These are phyloP conservation scores for Yponomeuta plumbellus DNA, from an alignment of 2,888 invertebrate genomes.

Conservation along the genomic window DNA sequence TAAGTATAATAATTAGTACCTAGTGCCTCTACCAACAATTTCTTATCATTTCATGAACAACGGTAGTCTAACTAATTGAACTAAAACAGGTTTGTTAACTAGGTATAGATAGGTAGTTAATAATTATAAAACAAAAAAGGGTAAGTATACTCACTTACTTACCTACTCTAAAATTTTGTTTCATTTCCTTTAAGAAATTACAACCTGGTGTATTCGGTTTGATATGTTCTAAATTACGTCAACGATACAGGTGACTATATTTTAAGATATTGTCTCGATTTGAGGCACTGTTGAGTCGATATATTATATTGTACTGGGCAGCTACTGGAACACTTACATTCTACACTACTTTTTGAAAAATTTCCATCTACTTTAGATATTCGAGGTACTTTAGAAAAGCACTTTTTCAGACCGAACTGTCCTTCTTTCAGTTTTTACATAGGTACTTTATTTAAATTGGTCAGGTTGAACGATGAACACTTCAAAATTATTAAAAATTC, in stretches of 20 bases:
- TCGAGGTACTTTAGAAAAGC: slow-evolving; percentile 36
- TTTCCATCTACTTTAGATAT: slow-evolving; percentile 27
- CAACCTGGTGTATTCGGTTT: neutral
- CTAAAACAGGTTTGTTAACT: too few relatives aligned
- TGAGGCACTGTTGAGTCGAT: slow-evolving; percentile 60
- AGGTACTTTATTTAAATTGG: neutral
- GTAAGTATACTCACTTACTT: too few relatives aligned
- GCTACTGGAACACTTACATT: slow-evolving; percentile 60
- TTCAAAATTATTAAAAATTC: too few relatives aligned
- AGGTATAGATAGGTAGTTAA: too few relatives aligned
- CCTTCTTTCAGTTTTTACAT: slow-evolving; percentile 14
- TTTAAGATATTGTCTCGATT: slow-evolving; percentile 61
- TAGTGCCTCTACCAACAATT: too few relatives aligned
- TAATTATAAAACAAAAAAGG: too few relatives aligned
- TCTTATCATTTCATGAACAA: too few relatives aligned
- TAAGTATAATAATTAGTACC: too few relatives aligned
- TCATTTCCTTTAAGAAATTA: neutral
- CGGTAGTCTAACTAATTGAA: too few relatives aligned
- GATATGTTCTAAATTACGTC: slow-evolving; percentile 9
- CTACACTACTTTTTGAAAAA: slow-evolving; percentile 36
- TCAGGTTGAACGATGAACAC: slow-evolving; percentile 10
- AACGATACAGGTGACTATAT: neutral
- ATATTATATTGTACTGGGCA: slow-evolving; percentile 46
- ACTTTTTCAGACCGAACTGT: slow-evolving; percentile 55
- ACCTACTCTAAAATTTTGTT: too few relatives aligned